phyloP scores from a whole-genome alignment of 2,888 invertebrate genomes.

The Perdita meconis region DNA sequence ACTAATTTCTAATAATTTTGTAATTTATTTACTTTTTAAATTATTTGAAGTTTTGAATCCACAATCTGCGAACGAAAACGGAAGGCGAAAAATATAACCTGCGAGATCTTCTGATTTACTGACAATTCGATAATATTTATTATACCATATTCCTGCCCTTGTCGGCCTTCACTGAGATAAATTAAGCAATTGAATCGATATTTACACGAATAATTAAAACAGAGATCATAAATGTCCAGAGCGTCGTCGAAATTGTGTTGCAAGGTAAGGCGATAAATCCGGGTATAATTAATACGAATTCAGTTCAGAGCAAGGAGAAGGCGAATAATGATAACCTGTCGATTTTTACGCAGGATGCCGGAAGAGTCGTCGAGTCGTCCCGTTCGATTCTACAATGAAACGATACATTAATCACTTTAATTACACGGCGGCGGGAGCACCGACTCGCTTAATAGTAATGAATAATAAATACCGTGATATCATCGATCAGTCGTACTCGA shows the following conservation, averaged over 20 bases:
- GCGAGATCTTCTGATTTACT: too few species aligned
- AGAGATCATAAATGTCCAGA: not conserved
- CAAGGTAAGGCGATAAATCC: conserved; percentile 1
- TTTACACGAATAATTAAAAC: too few species aligned
- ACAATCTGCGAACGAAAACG: too few species aligned
- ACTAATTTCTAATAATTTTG: too few species aligned
- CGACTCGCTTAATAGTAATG: conserved; percentile 63
- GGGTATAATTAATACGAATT: conserved; percentile 22
- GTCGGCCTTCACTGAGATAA: too few species aligned
- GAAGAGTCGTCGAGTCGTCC: conserved; percentile 16
- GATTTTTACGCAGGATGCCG: conserved; percentile 38
- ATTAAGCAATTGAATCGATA: not conserved
- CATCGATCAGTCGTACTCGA: conserved; percentile 64
- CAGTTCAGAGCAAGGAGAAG: not conserved
- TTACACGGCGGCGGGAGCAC: conserved; percentile 55
- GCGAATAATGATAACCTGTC: conserved; percentile 26
- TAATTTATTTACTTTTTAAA: too few species aligned
- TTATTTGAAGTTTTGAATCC: not conserved
- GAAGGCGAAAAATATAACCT: too few species aligned
- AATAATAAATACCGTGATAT: conserved; percentile 69
- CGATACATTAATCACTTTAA: conserved; percentile 71
- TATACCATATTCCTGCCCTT: too few species aligned
- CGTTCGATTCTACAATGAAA: conserved; percentile 52
- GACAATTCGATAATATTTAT: too few species aligned
- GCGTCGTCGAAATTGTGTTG: not conserved